Conservation (phyloP, 2,113 vertebrate genomes). For the Opisthocomus hoazin region DNA sequence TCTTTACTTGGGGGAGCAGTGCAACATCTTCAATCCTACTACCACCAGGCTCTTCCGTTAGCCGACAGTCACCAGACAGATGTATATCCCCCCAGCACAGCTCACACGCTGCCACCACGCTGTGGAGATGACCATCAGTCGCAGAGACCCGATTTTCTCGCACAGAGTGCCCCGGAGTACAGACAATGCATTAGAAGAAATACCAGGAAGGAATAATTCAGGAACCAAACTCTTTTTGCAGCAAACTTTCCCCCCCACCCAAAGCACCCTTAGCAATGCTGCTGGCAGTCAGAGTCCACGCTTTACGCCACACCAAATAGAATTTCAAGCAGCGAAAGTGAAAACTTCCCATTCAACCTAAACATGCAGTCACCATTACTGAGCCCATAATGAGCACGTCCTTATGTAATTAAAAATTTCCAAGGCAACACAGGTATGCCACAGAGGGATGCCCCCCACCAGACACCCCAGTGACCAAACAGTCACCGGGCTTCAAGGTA, state of each 20-base stretch:
- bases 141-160: not conserved
- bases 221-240: not conserved
- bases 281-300: not conserved
- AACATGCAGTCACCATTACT: fast-evolving
- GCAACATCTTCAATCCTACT: not conserved
- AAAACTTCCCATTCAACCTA: not conserved
- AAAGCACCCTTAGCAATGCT: not conserved
- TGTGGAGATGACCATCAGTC: no score
- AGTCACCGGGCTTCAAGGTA: not conserved
- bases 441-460: not conserved
- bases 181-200: not conserved
- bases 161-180: not conserved
- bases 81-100: not conserved
- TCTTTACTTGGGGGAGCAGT: not conserved
- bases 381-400: not conserved
- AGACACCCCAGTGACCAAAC: not conserved
- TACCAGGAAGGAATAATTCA: not conserved
- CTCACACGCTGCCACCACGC: not conserved
- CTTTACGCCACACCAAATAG: not conserved
- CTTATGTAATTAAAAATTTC: not conserved
- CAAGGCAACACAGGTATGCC: not conserved
- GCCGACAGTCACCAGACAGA: fast-evolving
- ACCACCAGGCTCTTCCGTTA: not conserved
- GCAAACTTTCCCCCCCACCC: no score
- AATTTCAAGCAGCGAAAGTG: not conserved